Evolutionary conservation across 2,888 invertebrate species (phyloP), one percentile per base, ranked within the genome.

Genomic region (Harmothoe impar): DNA sequence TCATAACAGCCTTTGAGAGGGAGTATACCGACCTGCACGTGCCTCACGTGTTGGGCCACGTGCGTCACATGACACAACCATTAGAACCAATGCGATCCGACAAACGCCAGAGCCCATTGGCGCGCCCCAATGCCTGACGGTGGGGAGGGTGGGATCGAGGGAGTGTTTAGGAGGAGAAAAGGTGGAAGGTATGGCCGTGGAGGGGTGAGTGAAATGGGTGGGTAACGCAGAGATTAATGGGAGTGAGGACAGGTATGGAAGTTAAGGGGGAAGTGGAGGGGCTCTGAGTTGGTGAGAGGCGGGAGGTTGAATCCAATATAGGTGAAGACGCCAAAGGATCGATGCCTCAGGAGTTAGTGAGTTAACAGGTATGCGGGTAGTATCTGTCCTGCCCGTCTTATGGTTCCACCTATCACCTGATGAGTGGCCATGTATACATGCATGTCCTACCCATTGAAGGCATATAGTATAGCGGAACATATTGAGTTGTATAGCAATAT

Each of bases 51-150:
- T n/a, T n/a, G n/a, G n/a, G n/a, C n/a, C n/a, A n/a, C n/a, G n/a
- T n/a, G n/a, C n/a, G n/a, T n/a, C n/a, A n/a, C n/a, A n/a, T n/a
- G n/a, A n/a, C n/a, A n/a, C n/a, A n/a, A 72, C 72, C 72, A 72
- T 72, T 72, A 72, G 72, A 29, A 29, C 29, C 72, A 72, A 72
- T 72, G 72, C 25, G 72, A 72, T 0, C 25, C 29, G 72, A 72
- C 72, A 72, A 72, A 72, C 72, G 72, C 72, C 72, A 29, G 15
- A 15, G 25, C 31, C 31, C 72, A 72, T 72, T 72, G 72, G 72
- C 29, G 25, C n/a, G 7, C 15, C 29, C 15, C n/a, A 72, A 72
- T 72, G 29, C 7, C 0, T 25, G 72, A 72, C 1, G 31, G 0
- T 29, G 72, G 72, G 62, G 62, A n/a, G 62, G 62, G 62, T n/a